phyloP scores from a whole-genome alignment of 2,113 vertebrate genomes.

The Narcine bancroftii region DNA sequence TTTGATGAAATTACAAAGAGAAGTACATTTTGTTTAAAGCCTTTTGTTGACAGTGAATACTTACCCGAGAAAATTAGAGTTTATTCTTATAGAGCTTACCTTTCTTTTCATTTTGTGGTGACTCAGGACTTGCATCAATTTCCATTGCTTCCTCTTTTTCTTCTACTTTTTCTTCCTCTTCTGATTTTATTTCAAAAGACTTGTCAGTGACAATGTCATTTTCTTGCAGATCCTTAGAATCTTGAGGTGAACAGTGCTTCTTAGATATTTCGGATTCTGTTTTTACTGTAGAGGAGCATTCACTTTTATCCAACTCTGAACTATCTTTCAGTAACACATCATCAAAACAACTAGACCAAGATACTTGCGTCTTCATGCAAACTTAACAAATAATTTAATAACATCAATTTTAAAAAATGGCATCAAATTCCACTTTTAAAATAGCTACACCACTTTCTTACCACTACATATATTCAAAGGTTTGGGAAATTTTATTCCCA shows the following conservation, averaged over 20 bases:
- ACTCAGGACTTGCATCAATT: conserved; percentile 40
- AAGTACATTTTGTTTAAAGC: background rate
- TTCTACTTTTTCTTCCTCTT: conserved; percentile 47
- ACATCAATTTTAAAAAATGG: background rate
- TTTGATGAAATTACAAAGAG: background rate
- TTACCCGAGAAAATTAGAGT: background rate
- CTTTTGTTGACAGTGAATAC: background rate
- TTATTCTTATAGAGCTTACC: conserved; percentile 40
- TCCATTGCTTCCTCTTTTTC: conserved; percentile 46
- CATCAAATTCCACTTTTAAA: background rate
- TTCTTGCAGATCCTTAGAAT: conserved; percentile 46
- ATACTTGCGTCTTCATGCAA: background rate
- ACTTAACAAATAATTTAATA: background rate
- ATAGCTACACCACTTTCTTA: background rate
- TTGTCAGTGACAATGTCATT: conserved; percentile 44
- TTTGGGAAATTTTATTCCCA: background rate
- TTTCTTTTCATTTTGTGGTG: conserved; percentile 45
- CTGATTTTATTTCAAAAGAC: conserved; percentile 31
- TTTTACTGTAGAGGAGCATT: conserved; percentile 54
- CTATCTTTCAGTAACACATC: conserved; percentile 46
- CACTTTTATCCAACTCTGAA: conserved; percentile 59
- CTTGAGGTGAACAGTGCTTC: conserved; percentile 48
- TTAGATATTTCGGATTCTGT: conserved; percentile 45
- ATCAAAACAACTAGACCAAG: background rate
- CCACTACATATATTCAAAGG: background rate